Evolutionary conservation across 2,797 vertebrate genomes (phyloP), one percentile per base, ranked within the genome.

Genomic region (Microctenopoma steveboyesi): DNA sequence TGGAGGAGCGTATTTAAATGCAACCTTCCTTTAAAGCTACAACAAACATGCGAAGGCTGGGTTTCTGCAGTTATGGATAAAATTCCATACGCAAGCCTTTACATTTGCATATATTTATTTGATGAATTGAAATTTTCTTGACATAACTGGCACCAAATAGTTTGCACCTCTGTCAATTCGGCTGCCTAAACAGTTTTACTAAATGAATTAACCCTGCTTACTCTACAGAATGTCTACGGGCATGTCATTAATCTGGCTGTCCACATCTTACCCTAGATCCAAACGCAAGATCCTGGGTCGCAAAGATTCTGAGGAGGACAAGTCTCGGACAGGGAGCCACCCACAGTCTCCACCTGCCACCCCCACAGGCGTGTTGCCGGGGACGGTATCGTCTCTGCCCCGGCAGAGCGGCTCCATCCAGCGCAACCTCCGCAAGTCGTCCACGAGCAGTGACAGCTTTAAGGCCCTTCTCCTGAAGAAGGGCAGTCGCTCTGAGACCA

Each of bases 281-380:
- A 99, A 99, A 92, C 94, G 96, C 75, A 98, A 97, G 91, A 95
- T 99, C 79, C 95, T 99, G 85, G 98, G 98, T 76, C 96, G 98
- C 50, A 97, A 86, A 79, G 97, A 98, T 81, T 98, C 98, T 0
- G 98, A 98, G 0, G 98, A 98, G 2, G 97, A 99, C 6, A 95
- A 92, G 45, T 63, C 92, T n/a, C 93, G 83, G 51, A 84, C 94
- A 3, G 88, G 83, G 39, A 81, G 67, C 74, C 48, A 75, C 0
- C 48, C 85, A 0, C 78, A 78, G 60, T 92, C 92, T 22, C 92
- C 92, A 0, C 91, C 91, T 1, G 18, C 50, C 50, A 91, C 91
- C 55, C 90, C 91, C 8, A 87, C 89, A 1, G 39, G 27, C 42
- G 9, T 15, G 12, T 76, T 85, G 30, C 85, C 90, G 0, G 90